phyloP scores from a whole-genome alignment of 92 coral and sea anemone species.

The Phenganax subtilis region DNA sequence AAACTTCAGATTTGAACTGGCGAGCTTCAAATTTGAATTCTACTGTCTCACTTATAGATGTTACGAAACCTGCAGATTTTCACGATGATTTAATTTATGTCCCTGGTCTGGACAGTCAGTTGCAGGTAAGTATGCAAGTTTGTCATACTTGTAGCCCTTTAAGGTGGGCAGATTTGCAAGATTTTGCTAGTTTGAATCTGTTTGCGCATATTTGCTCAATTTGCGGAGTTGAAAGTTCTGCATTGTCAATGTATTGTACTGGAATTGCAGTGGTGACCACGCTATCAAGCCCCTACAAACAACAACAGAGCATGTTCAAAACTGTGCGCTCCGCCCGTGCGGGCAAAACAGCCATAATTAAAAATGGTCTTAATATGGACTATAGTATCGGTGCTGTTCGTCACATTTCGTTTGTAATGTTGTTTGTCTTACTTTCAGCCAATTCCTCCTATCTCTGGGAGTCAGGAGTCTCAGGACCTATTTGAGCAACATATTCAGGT shows the following conservation, averaged over 20 bases:
- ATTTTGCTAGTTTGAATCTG: not conserved
- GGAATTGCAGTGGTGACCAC: too few species aligned
- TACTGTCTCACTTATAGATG: slow-evolving; percentile 17
- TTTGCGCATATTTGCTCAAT: not conserved
- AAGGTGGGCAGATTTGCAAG: too few species aligned
- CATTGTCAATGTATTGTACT: not conserved
- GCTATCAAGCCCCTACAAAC: too few species aligned
- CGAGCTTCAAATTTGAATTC: slow-evolving; percentile 34
- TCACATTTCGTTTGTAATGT: not conserved
- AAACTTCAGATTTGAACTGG: too few species aligned
- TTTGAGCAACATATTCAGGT: slow-evolving; percentile 63
- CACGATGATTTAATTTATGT: slow-evolving; percentile 10
- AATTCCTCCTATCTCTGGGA: slow-evolving; percentile 61
- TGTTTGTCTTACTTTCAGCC: slow-evolving; percentile 50
- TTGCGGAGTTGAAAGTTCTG: not conserved
- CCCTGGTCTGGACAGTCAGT: slow-evolving; percentile 52
- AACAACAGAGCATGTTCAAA: too few species aligned
- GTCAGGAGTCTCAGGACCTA: slow-evolving; percentile 58
- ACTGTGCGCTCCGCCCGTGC: too few species aligned
- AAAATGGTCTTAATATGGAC: too few species aligned
- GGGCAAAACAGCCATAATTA: too few species aligned
- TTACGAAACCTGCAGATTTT: slow-evolving; percentile 15
- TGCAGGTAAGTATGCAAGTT: slow-evolving; percentile 53
- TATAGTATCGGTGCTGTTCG: not conserved
- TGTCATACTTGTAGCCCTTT: not conserved